phyloP scores from a whole-genome alignment of 2,113 vertebrate species.

The Tiliqua scincoides region DNA sequence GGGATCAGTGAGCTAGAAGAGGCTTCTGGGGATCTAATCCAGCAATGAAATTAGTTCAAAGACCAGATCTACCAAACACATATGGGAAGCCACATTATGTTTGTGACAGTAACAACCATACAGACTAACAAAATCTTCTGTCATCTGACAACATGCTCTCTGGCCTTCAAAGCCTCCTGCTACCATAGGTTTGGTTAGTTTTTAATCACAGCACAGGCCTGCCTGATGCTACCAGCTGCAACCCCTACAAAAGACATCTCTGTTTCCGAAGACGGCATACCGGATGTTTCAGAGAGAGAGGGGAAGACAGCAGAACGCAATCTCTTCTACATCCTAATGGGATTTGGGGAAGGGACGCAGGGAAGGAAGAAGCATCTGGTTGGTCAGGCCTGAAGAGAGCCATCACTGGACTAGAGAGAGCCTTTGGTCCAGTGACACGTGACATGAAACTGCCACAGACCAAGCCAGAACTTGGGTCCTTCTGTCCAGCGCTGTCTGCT shows the following conservation, averaged over 20 bases:
- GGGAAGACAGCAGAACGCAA: no score
- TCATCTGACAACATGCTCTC: not conserved
- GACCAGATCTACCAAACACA: no score
- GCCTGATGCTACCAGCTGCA: not conserved
- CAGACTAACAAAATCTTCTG: not conserved
- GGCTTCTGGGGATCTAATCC: not conserved
- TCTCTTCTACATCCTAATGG: not conserved
- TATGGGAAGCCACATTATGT: no score
- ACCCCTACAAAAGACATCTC: not conserved
- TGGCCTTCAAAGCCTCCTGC: not conserved
- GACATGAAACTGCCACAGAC: no score
- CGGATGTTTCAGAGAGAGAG: not conserved
- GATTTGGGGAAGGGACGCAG: not conserved
- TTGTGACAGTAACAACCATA: no score
- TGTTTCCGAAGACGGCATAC: not conserved
- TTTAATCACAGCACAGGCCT: not conserved
- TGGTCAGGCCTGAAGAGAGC: not conserved
- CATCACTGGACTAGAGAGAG: not conserved
- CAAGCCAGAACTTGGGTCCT: no score
- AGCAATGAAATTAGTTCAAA: not conserved
- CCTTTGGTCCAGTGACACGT: not conserved
- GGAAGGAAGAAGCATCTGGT: not conserved
- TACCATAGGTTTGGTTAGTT: not conserved
- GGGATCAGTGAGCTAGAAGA: not conserved
- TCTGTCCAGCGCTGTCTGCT: no score